Percentiles rank a stretch among this genome's conserved stretches.
phyloP scores from a whole-genome alignment of 2,113 vertebrate species.

The Pomatostomus ruficeps region DNA sequence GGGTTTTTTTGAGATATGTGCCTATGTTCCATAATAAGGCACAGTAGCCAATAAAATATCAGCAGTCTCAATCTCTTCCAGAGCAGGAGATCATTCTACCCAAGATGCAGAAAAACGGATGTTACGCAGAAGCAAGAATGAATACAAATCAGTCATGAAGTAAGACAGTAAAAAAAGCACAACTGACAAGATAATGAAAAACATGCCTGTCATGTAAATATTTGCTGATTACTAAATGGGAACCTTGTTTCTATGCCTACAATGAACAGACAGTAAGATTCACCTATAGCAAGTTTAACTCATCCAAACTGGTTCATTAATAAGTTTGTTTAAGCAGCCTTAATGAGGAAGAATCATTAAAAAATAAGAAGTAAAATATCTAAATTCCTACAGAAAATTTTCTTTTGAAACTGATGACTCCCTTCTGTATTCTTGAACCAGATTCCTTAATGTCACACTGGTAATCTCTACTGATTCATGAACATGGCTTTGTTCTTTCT shows the following conservation, averaged over 20 bases:
- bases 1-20: background rate
- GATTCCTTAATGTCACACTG: background rate
- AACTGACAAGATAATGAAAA: background rate
- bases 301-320: background rate
- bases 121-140: background rate
- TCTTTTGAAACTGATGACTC: background rate
- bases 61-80: background rate
- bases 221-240: background rate
- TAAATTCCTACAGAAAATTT: background rate
- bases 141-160: background rate
- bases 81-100: background rate
- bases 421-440: background rate
- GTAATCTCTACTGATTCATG: background rate
- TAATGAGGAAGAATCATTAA: background rate
- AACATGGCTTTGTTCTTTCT: background rate
- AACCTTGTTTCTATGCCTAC: background rate
- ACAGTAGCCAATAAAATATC: background rate
- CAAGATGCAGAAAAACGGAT: background rate
- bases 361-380: background rate
- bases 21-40: background rate
- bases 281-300: background rate
- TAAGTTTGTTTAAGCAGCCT: background rate
- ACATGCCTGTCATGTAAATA: background rate
- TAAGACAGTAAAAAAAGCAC: background rate
- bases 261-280: background rate